phyloP scores from a whole-genome alignment of 2,888 invertebrate species.

The Drosophila subsilvestris region DNA sequence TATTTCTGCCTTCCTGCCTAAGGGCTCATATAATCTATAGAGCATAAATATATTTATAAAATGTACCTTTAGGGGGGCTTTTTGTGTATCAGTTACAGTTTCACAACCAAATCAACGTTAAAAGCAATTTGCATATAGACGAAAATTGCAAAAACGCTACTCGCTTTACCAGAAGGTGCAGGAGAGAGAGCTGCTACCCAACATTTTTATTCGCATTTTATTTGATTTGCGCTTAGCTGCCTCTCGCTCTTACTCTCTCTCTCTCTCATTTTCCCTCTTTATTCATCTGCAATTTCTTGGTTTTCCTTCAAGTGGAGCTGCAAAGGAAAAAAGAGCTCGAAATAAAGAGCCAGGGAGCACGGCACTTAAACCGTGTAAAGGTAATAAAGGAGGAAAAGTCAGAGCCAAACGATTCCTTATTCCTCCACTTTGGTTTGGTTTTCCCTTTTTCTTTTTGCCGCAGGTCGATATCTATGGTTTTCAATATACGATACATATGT shows the following conservation, averaged over 20 bases:
- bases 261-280: too few species aligned
- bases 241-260: not conserved
- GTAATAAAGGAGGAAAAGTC: slow-evolving; percentile 53
- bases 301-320: slow-evolving; percentile 4
- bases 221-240: slow-evolving; percentile 60
- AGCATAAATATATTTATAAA: slow-evolving; percentile 2
- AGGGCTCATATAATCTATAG: not conserved
- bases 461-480: slow-evolving; percentile 43
- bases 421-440: slow-evolving; percentile 26
- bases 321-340: not conserved
- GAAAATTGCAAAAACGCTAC: slow-evolving; percentile 42
- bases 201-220: slow-evolving; percentile 67
- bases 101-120: slow-evolving; percentile 58
- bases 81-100: slow-evolving; percentile 37
- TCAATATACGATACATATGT: slow-evolving; percentile 4
- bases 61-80: not conserved
- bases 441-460: not conserved
- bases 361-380: slow-evolving; percentile 53
- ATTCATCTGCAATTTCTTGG: slow-evolving; percentile 7
- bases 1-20: not conserved
- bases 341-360: slow-evolving; percentile 6
- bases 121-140: slow-evolving; percentile 66
- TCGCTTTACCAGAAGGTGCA: slow-evolving; percentile 9
- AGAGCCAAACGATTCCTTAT: slow-evolving; percentile 27
- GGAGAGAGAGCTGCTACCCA: slow-evolving; percentile 31